A percentile compares a stretch with the other conserved stretches of the same genome.
Evolutionary conservation across 1,140 invertebrate genomes (phyloP).

Genomic region (Cardiocondyla obscurior): DNA sequence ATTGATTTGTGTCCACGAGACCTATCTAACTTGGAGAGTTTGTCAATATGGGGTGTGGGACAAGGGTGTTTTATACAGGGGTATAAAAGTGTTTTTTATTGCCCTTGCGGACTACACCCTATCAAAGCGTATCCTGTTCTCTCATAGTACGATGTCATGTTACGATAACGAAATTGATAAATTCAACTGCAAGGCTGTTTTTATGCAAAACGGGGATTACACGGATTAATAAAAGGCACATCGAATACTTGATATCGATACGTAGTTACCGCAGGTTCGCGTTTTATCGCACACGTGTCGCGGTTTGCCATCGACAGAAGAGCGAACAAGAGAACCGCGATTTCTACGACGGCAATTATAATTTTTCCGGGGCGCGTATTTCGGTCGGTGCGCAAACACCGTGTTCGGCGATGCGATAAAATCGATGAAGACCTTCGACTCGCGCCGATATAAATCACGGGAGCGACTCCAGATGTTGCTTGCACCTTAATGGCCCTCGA

Average conservation of each 20-base stretch:
- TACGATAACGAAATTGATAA: conserved; percentile 45
- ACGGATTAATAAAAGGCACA: conserved; percentile 12
- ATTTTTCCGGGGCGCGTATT: conserved; percentile 29
- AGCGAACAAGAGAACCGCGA: neutral
- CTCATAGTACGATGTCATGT: neutral
- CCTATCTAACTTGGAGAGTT: too few relatives aligned
- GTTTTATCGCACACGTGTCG: conserved; percentile 28
- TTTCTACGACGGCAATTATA: conserved; percentile 28
- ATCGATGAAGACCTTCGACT: conserved; percentile 48
- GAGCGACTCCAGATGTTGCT: conserved; percentile 52
- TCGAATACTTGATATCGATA: conserved; percentile 34
- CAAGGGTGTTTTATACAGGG: too few relatives aligned
- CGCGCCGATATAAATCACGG: conserved; percentile 44
- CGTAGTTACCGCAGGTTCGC: conserved; percentile 7
- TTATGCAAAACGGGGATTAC: neutral
- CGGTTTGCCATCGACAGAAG: conserved; percentile 18
- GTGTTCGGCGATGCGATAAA: conserved; percentile 40
- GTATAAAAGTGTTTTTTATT: too few relatives aligned
- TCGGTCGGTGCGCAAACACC: conserved; percentile 23
- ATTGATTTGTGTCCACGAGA: too few relatives aligned
- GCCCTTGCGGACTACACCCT: too few relatives aligned
- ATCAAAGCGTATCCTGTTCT: too few relatives aligned
- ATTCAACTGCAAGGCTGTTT: conserved; percentile 9
- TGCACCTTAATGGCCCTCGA: conserved; percentile 49
- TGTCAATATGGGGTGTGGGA: too few relatives aligned